Evolutionary conservation across 2,888 invertebrate species (phyloP).

Genomic region (Papilio elwesi): DNA sequence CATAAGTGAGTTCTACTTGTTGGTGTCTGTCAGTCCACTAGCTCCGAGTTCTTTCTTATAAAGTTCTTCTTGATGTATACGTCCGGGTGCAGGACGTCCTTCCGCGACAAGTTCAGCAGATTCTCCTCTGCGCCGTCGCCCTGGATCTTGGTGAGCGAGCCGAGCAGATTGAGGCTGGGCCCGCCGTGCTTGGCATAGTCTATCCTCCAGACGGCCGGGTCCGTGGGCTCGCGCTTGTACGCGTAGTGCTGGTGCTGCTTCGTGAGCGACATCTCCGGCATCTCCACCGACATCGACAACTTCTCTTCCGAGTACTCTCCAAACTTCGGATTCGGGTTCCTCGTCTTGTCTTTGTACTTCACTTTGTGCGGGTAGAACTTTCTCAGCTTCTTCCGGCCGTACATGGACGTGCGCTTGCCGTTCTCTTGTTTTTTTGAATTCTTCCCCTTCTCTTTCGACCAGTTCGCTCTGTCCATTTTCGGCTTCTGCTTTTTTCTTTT

Average conservation of each 20-base stretch:
- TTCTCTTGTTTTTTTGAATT: conserved; percentile 46
- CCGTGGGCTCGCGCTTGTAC: conserved; percentile 56
- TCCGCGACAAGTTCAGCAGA: conserved; percentile 49
- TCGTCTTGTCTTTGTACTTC: conserved; percentile 67
- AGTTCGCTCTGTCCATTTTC: conserved; percentile 42
- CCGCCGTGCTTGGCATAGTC: conserved; percentile 76
- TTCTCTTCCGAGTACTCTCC: conserved; percentile 65
- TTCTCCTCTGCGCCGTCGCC: conserved; percentile 53
- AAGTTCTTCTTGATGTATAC: conserved; percentile 72
- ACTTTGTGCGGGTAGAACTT: conserved; percentile 77
- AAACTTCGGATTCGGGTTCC: conserved; percentile 50
- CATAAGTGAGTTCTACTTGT: conserved; percentile 4
- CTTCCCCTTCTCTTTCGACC: conserved; percentile 45
- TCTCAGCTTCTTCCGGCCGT: conserved; percentile 65
- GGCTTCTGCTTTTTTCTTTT: conserved; percentile 45
- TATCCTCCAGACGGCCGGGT: conserved; percentile 71
- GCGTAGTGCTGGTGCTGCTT: conserved; percentile 54
- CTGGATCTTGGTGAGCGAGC: conserved; percentile 61
- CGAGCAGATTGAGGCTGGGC: conserved; percentile 62
- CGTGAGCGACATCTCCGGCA: conserved; percentile 54
- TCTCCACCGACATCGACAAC: conserved; percentile 69
- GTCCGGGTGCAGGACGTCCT: conserved; percentile 70
- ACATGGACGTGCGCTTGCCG: conserved; percentile 53
- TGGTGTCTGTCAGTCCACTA: conserved; percentile 20
- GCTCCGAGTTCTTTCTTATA: conserved; percentile 52